Conservation (phyloP, 2,113 vertebrate genomes). For the Callocephalon fimbriatum region DNA sequence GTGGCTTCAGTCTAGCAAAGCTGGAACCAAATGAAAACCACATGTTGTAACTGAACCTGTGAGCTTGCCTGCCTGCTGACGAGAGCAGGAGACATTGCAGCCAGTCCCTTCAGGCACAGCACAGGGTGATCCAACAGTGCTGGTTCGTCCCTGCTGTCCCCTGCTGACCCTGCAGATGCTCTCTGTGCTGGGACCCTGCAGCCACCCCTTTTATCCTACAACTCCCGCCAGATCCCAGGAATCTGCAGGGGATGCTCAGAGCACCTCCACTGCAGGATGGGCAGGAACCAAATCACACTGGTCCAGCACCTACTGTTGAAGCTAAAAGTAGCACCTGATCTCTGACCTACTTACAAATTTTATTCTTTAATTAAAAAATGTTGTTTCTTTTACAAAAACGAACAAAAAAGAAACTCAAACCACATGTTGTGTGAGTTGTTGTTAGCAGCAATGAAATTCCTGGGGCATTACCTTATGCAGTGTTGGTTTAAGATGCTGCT, state of each 20-base stretch:
- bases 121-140: neutral
- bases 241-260: rapidly evolving
- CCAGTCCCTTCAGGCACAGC: neutral
- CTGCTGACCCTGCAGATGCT: neutral
- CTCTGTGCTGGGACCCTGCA: neutral
- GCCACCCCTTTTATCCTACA: neutral
- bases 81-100: neutral
- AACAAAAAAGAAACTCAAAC: neutral
- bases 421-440: neutral
- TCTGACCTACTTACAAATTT: neutral
- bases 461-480: neutral
- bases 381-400: neutral
- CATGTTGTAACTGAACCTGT: neutral
- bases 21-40: neutral
- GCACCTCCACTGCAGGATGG: neutral
- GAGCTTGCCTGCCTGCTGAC: neutral
- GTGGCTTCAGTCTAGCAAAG: neutral
- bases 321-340: neutral
- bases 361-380: neutral
- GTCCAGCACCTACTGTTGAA: neutral
- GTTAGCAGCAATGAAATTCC: neutral
- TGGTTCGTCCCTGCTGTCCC: neutral
- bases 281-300: neutral
- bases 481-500: neutral
- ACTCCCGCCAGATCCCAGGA: neutral